These are phyloP conservation scores for Colossoma macropomum DNA, from an alignment of 2,113 vertebrate genomes.

Conservation along the genomic window DNA sequence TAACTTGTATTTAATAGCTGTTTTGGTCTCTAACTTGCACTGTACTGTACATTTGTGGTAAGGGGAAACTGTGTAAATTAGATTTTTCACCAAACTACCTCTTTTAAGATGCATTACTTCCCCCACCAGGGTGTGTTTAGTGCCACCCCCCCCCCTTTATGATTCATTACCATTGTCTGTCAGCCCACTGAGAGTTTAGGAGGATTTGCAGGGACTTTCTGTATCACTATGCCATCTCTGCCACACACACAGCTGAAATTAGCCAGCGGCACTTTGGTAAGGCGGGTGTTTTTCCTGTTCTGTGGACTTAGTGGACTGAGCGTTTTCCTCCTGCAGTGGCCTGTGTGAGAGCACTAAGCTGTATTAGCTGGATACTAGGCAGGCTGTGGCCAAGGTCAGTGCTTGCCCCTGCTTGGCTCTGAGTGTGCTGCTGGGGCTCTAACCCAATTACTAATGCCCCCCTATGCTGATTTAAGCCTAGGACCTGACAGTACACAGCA, in stretches of 20 bases:
- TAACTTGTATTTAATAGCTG: too few relatives aligned
- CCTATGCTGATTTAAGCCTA: conserved; percentile 41
- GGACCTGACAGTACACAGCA: not conserved
- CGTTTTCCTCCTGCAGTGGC: not conserved
- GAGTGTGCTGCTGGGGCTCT: conserved; percentile 33
- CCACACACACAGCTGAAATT: conserved; percentile 3
- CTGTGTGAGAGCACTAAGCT: conserved; percentile 37
- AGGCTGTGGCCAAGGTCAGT: conserved; percentile 34
- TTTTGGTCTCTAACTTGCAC: too few relatives aligned
- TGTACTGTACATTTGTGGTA: not conserved
- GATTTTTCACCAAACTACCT: not conserved
- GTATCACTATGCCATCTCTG: not conserved
- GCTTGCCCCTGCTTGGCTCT: conserved; percentile 23
- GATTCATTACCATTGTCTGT: not conserved
- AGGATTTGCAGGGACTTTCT: conserved; percentile 10
- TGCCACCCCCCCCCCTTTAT: not conserved
- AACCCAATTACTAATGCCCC: conserved; percentile 44
- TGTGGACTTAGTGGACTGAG: conserved; percentile 1
- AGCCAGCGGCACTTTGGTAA: not conserved
- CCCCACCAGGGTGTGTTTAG: not conserved
- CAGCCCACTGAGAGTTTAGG: not conserved
- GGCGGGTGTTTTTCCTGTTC: conserved; percentile 2
- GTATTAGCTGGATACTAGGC: conserved; percentile 37
- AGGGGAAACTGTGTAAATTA: too few relatives aligned
- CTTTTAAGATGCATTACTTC: not conserved